A percentile compares a stretch with the other conserved stretches of the same genome.
Evolutionary conservation across 2,888 invertebrate species (phyloP).

Genomic region (Lasioglossum vierecki): DNA sequence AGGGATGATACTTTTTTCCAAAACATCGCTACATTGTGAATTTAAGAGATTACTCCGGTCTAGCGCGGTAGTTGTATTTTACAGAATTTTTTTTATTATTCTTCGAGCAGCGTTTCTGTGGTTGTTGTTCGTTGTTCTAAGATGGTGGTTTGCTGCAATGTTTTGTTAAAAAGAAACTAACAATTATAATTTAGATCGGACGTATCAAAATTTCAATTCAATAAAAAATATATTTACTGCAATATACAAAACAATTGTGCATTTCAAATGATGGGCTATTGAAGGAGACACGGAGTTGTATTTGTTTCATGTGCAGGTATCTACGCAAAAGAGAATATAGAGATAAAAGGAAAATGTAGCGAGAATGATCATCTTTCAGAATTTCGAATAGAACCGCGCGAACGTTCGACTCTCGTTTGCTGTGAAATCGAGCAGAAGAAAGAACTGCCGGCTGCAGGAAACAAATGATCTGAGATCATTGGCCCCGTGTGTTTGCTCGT

Average conservation of each 20-base stretch:
- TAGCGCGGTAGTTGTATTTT: no score
- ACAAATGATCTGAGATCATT: slow-evolving; percentile 34
- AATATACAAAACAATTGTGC: neutral
- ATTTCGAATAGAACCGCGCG: neutral
- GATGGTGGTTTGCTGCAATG: no score
- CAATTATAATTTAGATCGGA: no score
- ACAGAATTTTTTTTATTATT: no score
- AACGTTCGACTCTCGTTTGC: neutral
- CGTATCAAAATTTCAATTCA: neutral
- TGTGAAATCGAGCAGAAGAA: slow-evolving; percentile 28
- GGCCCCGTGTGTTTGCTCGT: slow-evolving; percentile 22
- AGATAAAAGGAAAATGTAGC: neutral
- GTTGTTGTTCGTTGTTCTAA: no score
- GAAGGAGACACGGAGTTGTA: neutral
- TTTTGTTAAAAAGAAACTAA: neutral
- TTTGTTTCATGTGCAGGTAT: neutral
- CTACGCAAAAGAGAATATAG: neutral
- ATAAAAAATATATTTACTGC: neutral
- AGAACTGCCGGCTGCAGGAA: slow-evolving; percentile 33
- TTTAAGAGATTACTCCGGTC: no score
- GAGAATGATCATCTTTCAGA: neutral
- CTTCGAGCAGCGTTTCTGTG: no score
- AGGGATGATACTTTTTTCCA: neutral
- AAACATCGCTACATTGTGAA: neutral
- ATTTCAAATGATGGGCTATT: neutral